These are phyloP conservation scores for Oncorhynchus keta DNA, from an alignment of 2,113 vertebrate species.

Conservation along the genomic window DNA sequence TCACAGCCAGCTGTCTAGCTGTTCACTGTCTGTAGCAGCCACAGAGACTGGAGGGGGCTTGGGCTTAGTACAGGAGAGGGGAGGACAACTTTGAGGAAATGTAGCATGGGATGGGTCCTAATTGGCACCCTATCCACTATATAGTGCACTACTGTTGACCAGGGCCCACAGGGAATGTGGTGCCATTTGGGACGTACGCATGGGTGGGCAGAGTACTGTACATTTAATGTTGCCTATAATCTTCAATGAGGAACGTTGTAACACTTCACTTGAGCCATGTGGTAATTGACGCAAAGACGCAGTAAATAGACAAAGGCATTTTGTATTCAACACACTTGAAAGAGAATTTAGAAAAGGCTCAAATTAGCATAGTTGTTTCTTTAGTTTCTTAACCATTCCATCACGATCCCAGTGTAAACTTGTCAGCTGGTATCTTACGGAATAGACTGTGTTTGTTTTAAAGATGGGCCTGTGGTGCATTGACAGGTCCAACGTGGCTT, in stretches of 20 bases:
- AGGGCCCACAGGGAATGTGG: not conserved
- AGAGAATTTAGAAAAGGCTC: not conserved
- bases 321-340: not conserved
- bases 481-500: not conserved
- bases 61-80: not conserved
- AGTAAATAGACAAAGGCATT: not conserved
- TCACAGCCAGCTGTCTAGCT: not conserved
- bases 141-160: not conserved
- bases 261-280: not conserved
- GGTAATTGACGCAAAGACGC: not conserved
- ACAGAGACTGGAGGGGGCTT: not conserved
- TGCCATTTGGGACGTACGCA: not conserved
- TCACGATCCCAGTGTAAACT: not conserved
- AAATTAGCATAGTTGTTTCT: not conserved
- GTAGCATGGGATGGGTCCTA: not conserved
- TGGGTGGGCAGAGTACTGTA: not conserved
- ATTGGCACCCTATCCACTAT: no score
- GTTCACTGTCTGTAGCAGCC: not conserved
- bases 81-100: not conserved
- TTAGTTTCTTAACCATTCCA: not conserved
- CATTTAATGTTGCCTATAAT: not conserved
- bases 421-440: no score
- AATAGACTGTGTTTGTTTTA: not conserved
- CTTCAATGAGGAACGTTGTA: not conserved
- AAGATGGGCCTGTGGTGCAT: not conserved